These are phyloP conservation scores for Rhinophrynus dorsalis DNA, from an alignment of 2,797 vertebrate genomes.

Conservation along the genomic window DNA sequence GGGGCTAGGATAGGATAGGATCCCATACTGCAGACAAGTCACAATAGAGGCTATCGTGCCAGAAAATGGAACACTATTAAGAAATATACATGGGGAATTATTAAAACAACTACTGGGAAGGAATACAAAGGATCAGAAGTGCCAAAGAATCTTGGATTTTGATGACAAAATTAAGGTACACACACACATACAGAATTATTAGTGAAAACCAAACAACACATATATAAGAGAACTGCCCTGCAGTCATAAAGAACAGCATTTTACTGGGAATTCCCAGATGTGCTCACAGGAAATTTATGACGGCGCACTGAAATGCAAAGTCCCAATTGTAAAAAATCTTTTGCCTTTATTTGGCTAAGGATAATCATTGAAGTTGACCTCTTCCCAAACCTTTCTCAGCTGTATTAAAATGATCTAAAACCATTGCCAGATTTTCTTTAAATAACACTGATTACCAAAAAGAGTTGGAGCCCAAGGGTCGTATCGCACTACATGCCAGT, in stretches of 20 bases:
- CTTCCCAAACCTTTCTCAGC: conserved; percentile 68
- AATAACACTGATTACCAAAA: conserved; percentile 65
- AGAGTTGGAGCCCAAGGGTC: conserved; percentile 63
- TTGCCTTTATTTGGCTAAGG: conserved; percentile 71
- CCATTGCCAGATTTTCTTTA: conserved; percentile 69
- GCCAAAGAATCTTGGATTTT: conserved; percentile 60
- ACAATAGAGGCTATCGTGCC: conserved; percentile 57
- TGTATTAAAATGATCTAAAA: conserved; percentile 72
- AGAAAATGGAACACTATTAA: conserved; percentile 62
- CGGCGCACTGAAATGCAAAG: conserved; percentile 66
- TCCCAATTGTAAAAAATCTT: conserved; percentile 67
- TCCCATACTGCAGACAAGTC: conserved; percentile 64
- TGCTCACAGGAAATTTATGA: conserved; percentile 67
- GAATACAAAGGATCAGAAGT: conserved; percentile 62
- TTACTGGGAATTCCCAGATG: conserved; percentile 66
- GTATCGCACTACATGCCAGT: conserved; percentile 62
- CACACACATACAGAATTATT: conserved; percentile 65
- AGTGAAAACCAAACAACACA: conserved; percentile 67
- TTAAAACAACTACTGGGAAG: conserved; percentile 30
- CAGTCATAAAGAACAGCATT: conserved; percentile 67
- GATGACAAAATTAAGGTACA: conserved; percentile 65
- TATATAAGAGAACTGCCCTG: conserved; percentile 70
- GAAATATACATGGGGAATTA: background rate
- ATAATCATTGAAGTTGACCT: conserved; percentile 73
- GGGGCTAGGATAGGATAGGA: conserved; percentile 64